Evolutionary conservation across 2,888 invertebrate genomes (phyloP).

Genomic region (Druceiella hillmani): DNA sequence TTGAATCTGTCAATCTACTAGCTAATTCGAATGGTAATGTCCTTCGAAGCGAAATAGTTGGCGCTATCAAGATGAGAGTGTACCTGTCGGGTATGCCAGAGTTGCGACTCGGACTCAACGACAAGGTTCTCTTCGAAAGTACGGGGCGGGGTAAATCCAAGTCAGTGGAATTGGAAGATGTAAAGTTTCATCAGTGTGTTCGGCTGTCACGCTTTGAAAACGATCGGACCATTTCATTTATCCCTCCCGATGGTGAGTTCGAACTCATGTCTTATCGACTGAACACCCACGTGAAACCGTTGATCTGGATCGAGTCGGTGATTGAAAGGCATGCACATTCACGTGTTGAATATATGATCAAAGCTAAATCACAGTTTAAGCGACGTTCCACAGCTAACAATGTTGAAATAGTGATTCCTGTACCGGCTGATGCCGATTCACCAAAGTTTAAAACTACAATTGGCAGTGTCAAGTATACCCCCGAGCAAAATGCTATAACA

Average conservation of each 20-base stretch:
- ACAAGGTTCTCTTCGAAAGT: conserved; percentile 96
- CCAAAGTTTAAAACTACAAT: conserved; percentile 98
- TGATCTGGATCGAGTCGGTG: conserved; percentile 99
- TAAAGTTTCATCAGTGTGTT: conserved; percentile 98
- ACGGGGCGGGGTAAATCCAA: conserved; percentile 97
- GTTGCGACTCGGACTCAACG: conserved; percentile 90
- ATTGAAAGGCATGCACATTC: conserved; percentile 97
- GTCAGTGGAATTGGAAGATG: conserved; percentile 96
- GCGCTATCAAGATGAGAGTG: conserved; percentile 98
- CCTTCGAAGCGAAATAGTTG: conserved; percentile 94
- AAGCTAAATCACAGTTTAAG: conserved; percentile 98
- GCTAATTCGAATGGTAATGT: conserved; percentile 97
- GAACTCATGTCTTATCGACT: conserved; percentile 97
- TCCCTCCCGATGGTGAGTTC: conserved; percentile 98
- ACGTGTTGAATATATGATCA: conserved; percentile 98
- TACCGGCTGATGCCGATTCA: conserved; percentile 95
- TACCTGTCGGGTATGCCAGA: conserved; percentile 99
- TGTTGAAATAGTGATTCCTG: conserved; percentile 95
- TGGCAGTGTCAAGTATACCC: conserved; percentile 95
- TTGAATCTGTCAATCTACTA: conserved; percentile 94
- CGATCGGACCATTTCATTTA: conserved; percentile 96
- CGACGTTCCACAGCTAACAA: conserved; percentile 97
- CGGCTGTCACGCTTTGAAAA: conserved; percentile 95
- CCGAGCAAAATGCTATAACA: conserved; percentile 93
- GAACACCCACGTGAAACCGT: conserved; percentile 94